Base-by-base conservation (phyloP, 2,797 vertebrate species). In the Gadopsis marmoratus region DNA sequence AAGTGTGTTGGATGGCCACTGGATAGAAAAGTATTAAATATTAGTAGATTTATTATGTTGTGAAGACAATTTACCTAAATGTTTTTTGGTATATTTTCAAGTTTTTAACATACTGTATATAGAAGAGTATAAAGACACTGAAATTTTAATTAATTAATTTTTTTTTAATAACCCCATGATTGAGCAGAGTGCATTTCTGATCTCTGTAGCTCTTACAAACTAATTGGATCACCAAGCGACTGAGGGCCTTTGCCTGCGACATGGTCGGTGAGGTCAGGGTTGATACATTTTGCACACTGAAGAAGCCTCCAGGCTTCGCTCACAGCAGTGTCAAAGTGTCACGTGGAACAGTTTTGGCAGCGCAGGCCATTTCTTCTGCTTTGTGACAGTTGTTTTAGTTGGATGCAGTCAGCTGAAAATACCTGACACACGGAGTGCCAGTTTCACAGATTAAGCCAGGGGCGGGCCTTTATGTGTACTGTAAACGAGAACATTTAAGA, bases 221-320 rank as follows among this genome's bases (percentile, higher is more conserved):
- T 66, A 74, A 80, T 74, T 73, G 7, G 41, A 73, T 78, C 66
- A 35, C 35, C 66, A 67, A 43, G 76, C 29, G 51, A 74, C 51
- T 61, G 53, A 81, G 60, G n/a, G 77, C 4, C 35, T 79, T 67
- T 78, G 85, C 85, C 81, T 76, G 59, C 63, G 37, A 54, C 53
- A 7, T 41, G 45, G 31, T 56, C 83, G 80, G 66, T 4, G 83
- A 55, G 48, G 71, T 69, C 74, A 68, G 48, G 76, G 78, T 12
- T 64, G 47, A 65, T 59, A 14, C 31, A 48, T 62, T 21, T 5
- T 41, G 48, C 82, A 53, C 67, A 23, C 41, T 10, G 33, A 68
- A 47, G 3, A 51, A 71, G 26, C 53, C 21, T 21, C 4, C 0
- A 53, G 58, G 41, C 54, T 55, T 62, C 14, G 11, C 31, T 48